Percentiles rank a stretch among this genome's conserved stretches.
These are phyloP conservation scores for Corythornis vintsioides DNA, from an alignment of 2,113 vertebrate species.

Conservation along the genomic window DNA sequence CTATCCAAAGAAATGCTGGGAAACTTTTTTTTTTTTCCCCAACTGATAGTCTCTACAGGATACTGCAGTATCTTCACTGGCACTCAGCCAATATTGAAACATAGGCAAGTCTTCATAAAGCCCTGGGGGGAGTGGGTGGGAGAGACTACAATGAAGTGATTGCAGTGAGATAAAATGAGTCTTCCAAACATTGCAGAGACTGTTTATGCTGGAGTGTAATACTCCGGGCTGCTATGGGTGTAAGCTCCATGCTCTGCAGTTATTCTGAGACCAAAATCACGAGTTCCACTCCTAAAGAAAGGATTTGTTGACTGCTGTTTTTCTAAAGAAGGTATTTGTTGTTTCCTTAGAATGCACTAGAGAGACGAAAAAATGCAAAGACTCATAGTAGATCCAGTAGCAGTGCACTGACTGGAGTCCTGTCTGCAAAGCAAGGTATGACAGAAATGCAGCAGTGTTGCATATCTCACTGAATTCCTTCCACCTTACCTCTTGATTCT, in stretches of 20 bases:
- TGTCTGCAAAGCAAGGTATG: conserved; percentile 96
- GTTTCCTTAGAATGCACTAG: conserved; percentile 86
- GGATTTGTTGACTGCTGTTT: background rate
- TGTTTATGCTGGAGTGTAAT: background rate
- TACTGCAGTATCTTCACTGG: background rate
- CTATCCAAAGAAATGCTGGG: background rate
- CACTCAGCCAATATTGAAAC: background rate
- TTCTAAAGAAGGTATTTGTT: conserved; percentile 26
- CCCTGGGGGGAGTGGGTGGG: background rate
- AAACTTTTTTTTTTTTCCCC: background rate
- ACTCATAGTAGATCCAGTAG: conserved; percentile 83
- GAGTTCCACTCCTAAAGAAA: background rate
- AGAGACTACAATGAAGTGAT: background rate
- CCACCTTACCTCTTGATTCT: background rate
- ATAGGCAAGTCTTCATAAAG: background rate
- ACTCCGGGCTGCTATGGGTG: background rate
- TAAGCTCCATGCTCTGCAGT: background rate
- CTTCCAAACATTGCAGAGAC: background rate
- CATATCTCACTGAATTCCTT: background rate
- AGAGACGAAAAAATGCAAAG: conserved; percentile 89
- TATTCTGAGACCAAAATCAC: background rate
- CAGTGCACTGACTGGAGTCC: conserved; percentile 90
- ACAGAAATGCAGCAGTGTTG: background rate
- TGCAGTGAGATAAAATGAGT: background rate
- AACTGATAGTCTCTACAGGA: background rate